A percentile compares a stretch with the other conserved stretches of the same genome.
phyloP scores from a whole-genome alignment of 2,797 vertebrate genomes.

The Galagoides demidoff region DNA sequence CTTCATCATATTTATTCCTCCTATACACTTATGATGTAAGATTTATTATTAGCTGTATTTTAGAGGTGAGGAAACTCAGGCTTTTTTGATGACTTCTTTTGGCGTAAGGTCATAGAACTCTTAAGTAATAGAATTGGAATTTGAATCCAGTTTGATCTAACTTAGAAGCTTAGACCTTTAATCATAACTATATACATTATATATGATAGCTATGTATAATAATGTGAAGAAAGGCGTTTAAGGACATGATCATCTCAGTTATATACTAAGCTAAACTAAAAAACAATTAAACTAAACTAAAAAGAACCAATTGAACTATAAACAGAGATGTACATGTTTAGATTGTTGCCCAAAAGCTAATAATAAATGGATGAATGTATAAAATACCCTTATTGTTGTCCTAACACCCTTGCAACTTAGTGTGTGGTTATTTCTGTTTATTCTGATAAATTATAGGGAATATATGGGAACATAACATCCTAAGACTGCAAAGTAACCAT shows the following conservation, averaged over 20 bases:
- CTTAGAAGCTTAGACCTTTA: neutral
- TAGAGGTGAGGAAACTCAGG: neutral
- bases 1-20: conserved; percentile 31
- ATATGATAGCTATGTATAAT: neutral
- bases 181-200: neutral
- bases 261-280: neutral
- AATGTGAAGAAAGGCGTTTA: neutral
- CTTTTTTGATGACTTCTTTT: neutral
- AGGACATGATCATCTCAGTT: neutral
- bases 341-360: neutral
- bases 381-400: neutral
- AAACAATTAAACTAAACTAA: neutral
- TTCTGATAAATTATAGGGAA: conserved; percentile 29
- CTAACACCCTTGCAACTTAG: neutral
- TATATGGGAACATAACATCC: neutral
- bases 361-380: neutral
- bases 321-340: neutral
- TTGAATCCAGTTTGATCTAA: conserved; percentile 46
- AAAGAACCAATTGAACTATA: conserved; percentile 1
- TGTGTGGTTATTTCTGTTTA: conserved; percentile 33
- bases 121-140: conserved; percentile 15
- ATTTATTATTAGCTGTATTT: neutral
- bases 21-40: neutral
- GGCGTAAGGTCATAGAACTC: neutral
- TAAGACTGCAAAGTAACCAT: neutral